Evolutionary conservation across 1,140 invertebrate species (phyloP), one percentile per base, ranked within the genome.

Genomic region (Mactra quadrangularis): DNA sequence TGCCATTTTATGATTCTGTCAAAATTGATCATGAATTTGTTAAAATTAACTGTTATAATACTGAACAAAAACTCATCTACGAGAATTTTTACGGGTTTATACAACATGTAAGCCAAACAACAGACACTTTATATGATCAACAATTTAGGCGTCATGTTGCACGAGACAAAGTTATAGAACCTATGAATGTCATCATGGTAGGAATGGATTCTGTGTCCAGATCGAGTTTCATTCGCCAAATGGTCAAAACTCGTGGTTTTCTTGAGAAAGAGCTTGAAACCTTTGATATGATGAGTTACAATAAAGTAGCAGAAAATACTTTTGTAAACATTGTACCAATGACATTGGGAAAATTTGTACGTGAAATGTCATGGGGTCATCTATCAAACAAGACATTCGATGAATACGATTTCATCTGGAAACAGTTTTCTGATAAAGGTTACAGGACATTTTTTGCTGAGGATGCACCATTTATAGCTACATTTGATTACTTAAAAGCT

Each of bases 201-300:
- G 97, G 97, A 0, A 94, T 98, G 19, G 97, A 98, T 90, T 96
- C 96, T 0, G 95, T 98, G 1, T 98, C 97, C 0, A 94, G 97
- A 59, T 93, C 97, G 62, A 97, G 98, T 92, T 96, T 97, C 77
- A 94, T 96, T 57, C 94, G 97, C 27, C 96, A 96, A 77, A 96
- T 98, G 96, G 96, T 96, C 0, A 94, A 94, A 87, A 97, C 96
- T 0, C 91, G 95, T 0, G 86, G 92, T 0, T 95, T 94, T 85
- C 93, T 97, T 0, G 86, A 90, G 84, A 17, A 89, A 1, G 76
- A 89, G 31, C 64, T 93, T 45, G 72, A 72, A 1, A 90, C 89
- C 3, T 82, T 92, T 75, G 92, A 93, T 55, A 87, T 92, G 86
- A 64, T 82, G 3, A 91, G 91, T 0, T 92, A 93, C 76, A 92